These are phyloP conservation scores for Ceraclea dissimilis DNA, from an alignment of 2,888 invertebrate species.

Conservation along the genomic window DNA sequence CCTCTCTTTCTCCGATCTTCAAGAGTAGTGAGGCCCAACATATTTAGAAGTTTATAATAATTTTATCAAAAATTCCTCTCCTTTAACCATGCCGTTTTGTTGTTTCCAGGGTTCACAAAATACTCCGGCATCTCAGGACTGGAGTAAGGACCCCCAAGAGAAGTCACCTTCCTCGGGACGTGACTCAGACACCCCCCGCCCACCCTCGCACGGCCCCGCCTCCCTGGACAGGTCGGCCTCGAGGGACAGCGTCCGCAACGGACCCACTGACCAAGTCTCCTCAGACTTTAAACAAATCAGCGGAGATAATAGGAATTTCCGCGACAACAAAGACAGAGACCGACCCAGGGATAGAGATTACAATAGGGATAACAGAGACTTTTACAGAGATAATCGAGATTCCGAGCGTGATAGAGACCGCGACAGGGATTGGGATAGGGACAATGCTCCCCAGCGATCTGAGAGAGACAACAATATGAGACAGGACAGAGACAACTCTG, in stretches of 20 bases:
- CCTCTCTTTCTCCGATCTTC: no score
- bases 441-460: conserved; percentile 28
- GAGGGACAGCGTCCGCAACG: conserved; percentile 20
- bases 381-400: conserved; percentile 33
- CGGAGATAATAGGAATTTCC: conserved; percentile 23
- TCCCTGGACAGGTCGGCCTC: conserved; percentile 21
- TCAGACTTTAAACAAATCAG: conserved; percentile 27
- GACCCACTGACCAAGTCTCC: conserved; percentile 13
- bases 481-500: conserved; percentile 25
- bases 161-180: conserved; percentile 1
- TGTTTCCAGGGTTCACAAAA: conserved; percentile 8
- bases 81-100: no score
- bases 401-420: conserved; percentile 31
- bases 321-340: conserved; percentile 27
- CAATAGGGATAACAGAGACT: conserved; percentile 28
- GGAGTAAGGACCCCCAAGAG: conserved; percentile 21
- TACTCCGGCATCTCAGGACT: conserved; percentile 12
- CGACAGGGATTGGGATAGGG: conserved; percentile 33
- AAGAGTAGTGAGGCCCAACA: no score
- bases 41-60: no score
- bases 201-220: conserved; percentile 7
- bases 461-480: conserved; percentile 29
- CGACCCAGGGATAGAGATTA: conserved; percentile 24
- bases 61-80: no score
- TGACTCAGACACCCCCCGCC: conserved; percentile 6